phyloP scores from a whole-genome alignment of 2,888 invertebrate species.

The Netelia fuscicornis region DNA sequence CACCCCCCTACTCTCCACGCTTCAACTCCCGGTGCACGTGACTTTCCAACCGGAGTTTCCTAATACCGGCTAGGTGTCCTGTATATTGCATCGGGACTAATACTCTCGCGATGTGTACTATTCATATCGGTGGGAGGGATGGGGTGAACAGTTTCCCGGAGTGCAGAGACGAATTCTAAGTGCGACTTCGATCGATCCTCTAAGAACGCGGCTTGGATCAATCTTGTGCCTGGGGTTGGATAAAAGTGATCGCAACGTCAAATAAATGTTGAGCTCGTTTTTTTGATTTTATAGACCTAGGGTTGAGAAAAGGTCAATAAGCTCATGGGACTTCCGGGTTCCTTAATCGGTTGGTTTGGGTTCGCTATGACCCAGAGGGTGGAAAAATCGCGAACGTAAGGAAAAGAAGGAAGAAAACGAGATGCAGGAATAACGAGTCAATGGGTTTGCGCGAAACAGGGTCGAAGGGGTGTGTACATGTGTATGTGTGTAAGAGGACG shows the following conservation, averaged over 20 bases:
- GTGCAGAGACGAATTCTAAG: background rate
- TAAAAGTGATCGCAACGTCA: background rate
- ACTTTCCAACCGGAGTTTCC: conserved; percentile 47
- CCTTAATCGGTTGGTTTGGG: background rate
- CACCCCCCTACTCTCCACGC: background rate
- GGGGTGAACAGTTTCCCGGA: conserved; percentile 1
- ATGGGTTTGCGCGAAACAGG: conserved; percentile 38
- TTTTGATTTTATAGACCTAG: no score
- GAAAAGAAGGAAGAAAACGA: conserved; percentile 27
- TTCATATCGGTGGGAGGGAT: conserved; percentile 11
- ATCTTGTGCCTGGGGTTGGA: background rate
- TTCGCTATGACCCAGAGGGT: no score
- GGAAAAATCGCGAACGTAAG: background rate
- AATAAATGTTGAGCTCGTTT: no score
- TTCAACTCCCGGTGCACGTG: conserved; percentile 13
- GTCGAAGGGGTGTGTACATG: conserved; percentile 11
- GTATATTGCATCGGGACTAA: conserved; percentile 35
- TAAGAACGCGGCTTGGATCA: background rate
- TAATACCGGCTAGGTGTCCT: conserved; percentile 39
- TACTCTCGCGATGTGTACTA: conserved; percentile 28
- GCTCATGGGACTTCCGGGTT: background rate
- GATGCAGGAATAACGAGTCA: conserved; percentile 47
- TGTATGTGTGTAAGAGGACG: conserved; percentile 46
- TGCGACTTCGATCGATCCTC: conserved; percentile 23
- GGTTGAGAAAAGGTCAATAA: background rate